Base-by-base conservation (phyloP, 2,888 invertebrate species). In the Norana najaformis region DNA sequence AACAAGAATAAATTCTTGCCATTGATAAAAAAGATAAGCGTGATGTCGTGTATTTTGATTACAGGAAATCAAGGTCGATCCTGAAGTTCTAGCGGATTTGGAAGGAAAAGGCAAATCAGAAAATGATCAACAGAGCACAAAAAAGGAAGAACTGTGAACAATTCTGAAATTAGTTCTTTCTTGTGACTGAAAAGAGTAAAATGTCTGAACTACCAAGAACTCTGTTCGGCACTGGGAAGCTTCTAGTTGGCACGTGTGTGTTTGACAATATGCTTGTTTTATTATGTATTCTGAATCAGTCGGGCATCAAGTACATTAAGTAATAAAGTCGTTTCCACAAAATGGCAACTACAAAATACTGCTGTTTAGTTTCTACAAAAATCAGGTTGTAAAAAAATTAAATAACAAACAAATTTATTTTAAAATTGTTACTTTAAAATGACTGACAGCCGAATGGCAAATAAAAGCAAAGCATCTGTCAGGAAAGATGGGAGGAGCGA, bases 401-500 rank as follows among this genome's bases (percentile, higher is more conserved):
- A 83, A 83, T 36, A 36, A 35, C 34, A n/a, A 85, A 85, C 30
- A 85, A 13, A 85, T 20, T 85, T 14, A 85, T 13, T 18, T 16
- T 36, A 35, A n/a, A 37, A 85, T 35, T 85, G 85, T 23, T 85
- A 85, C 34, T 6, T 85, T n/a, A 85, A 37, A 85, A 85, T 36
- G 18, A 35, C 37, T 36, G 85, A 85, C 8, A 85, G 85, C 85
- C 85, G 35, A 23, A 85, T 8, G 34, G 36, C 36, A 85, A 85
- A 85, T 18, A 85, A 16, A 16, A 36, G 23, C 3, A 85, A 2
- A 35, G 85, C 37, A n/a, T 88, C 88, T 4, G 41, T 35, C 18
- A 88, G 18, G 37, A 39, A 37, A 37, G 88, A 88, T 23, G 90
- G 90, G 36, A 90, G 34, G 41, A 13, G 88, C 5, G 82, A 37